Evolutionary conservation across 1,140 invertebrate genomes (phyloP), one percentile per base, ranked within the genome.

Genomic region (Heliconius congener): DNA sequence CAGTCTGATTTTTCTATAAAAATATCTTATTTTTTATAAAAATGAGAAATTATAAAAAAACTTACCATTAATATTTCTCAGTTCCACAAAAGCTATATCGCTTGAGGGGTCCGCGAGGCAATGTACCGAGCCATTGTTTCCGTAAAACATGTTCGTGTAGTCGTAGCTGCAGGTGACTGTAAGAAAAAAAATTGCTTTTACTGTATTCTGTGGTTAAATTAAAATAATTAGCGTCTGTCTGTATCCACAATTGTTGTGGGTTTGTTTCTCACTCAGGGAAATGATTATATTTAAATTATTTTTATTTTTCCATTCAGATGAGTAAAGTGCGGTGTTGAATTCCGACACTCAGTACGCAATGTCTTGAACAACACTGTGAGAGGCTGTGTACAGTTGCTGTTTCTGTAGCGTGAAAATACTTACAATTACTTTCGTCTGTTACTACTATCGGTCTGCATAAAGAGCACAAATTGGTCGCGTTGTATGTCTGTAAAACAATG

Each of bases 81-180:
- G 88, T 79, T 96, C 95, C 2, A 97, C 86, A 78, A 97, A 95
- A 0, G 96, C 96, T 42, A 97, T 95, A 83, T 96, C 95, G 1
- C 95, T 96, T 55, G 87, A 86, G 3, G 91, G 90, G 66, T 95
- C 89, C 0, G 84, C 86, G 0, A 97, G 86, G 84, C 96, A 97
- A 6, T 88, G 86, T 3, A 97, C 81, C 3, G 96, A 95, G 16
- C 96, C 96, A 52, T 95, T 94, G 90, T 96, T 96, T 1, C 97
- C 97, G 85, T 96, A 97, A 91, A 95, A 97, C 73, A 84, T 78
- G 86, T 96, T 96, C 1, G 85, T 88, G 84, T 95, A 82, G 77
- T 93, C 86, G 79, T 83, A 93, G 0, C 86, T 75, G 73, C 87
- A 93, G 0, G 86, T 90, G 52, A 87, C 88, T 91, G 82, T 0